A percentile compares a stretch with the other conserved stretches of the same genome.
phyloP scores from a whole-genome alignment of 2,113 vertebrate species.

The Coryphaenoides rupestris region DNA sequence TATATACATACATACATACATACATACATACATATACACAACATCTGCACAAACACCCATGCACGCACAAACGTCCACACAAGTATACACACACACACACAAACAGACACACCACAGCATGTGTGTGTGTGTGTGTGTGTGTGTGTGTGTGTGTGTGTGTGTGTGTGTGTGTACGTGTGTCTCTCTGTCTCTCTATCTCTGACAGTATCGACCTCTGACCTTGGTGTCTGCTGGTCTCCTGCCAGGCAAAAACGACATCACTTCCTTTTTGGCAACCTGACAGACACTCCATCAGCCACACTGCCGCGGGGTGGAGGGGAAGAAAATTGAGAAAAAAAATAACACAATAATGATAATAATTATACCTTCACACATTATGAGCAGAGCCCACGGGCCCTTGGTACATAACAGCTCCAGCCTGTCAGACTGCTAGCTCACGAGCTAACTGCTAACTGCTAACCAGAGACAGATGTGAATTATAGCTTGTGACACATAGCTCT shows the following conservation, averaged over 20 bases:
- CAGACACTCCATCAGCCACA: conserved; percentile 42
- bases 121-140: too few species aligned
- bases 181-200: too few species aligned
- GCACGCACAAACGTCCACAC: neutral
- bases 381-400: conserved; percentile 50
- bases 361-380: conserved; percentile 62
- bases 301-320: conserved; percentile 37
- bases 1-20: neutral
- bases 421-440: conserved; percentile 53
- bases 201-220: conserved; percentile 47
- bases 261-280: conserved; percentile 50
- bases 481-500: conserved; percentile 55
- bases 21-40: too few species aligned
- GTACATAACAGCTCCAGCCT: conserved; percentile 57
- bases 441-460: conserved; percentile 44
- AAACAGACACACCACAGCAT: too few species aligned
- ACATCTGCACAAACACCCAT: neutral
- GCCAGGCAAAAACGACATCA: conserved; percentile 58
- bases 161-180: too few species aligned
- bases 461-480: conserved; percentile 60
- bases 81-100: neutral
- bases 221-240: conserved; percentile 32
- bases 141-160: too few species aligned
- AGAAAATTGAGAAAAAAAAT: conserved; percentile 19
- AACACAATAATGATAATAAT: conserved; percentile 68